Conservation (phyloP, 2,888 invertebrate genomes). For the Chrysodeixis includens region DNA sequence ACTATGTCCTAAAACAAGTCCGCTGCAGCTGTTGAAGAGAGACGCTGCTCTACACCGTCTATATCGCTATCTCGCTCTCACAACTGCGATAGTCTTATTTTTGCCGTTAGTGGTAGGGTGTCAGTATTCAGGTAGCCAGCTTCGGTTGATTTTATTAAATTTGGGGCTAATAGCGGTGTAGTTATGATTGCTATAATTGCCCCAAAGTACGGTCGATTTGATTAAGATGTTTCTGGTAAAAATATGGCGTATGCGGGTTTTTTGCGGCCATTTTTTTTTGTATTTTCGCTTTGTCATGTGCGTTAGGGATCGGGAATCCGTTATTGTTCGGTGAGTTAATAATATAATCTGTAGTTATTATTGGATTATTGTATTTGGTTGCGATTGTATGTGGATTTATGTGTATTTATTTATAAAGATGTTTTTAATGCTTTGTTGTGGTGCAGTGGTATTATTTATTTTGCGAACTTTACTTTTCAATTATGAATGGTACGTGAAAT, state of each 20-base stretch:
- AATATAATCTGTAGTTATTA: background rate
- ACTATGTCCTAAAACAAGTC: too few relatives aligned
- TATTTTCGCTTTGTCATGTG: conserved; percentile 40
- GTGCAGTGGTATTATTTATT: background rate
- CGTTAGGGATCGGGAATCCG: conserved; percentile 11
- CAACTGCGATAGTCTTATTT: too few relatives aligned
- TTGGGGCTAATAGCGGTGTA: conserved; percentile 44
- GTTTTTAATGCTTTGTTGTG: background rate
- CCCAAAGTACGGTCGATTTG: conserved; percentile 38
- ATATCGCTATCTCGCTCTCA: too few relatives aligned
- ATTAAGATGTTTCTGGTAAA: conserved; percentile 53
- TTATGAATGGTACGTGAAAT: too few relatives aligned
- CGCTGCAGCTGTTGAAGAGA: too few relatives aligned
- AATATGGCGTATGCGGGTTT: conserved; percentile 40
- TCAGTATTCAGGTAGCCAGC: conserved; percentile 55
- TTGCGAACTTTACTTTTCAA: background rate
- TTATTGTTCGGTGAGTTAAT: background rate
- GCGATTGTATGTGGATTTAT: background rate
- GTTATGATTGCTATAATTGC: conserved; percentile 54
- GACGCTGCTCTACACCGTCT: too few relatives aligned
- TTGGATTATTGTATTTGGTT: background rate
- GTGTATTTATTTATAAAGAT: background rate
- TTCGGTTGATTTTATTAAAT: conserved; percentile 50
- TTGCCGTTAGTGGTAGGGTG: background rate
- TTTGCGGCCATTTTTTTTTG: conserved; percentile 31